These are phyloP conservation scores for Thamnophis elegans DNA, from an alignment of 2,797 vertebrate species.

Conservation along the genomic window DNA sequence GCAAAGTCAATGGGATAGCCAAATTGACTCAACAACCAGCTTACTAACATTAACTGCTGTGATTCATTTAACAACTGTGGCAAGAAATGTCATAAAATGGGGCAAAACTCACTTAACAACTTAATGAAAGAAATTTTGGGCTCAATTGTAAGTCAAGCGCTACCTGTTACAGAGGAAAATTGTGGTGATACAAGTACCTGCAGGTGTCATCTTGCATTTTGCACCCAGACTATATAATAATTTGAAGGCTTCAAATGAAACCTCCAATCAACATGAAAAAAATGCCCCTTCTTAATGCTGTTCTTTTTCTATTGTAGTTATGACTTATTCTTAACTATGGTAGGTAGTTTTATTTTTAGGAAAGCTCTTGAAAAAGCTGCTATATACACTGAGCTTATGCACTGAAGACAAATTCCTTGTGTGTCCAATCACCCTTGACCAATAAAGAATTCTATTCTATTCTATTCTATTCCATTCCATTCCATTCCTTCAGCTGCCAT, in stretches of 20 bases:
- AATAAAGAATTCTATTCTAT: neutral
- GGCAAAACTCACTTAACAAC: neutral
- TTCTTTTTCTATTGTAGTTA: neutral
- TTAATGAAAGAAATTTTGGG: neutral
- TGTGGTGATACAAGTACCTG: slow-evolving; percentile 24
- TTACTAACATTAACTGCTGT: neutral
- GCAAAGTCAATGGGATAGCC: neutral
- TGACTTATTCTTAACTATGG: slow-evolving; percentile 25
- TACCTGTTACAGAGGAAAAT: neutral
- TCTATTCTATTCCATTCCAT: too few relatives aligned
- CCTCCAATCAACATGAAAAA: slow-evolving; percentile 21
- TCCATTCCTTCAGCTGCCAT: neutral
- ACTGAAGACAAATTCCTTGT: neutral
- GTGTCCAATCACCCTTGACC: neutral
- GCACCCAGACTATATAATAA: neutral
- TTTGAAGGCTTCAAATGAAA: slow-evolving; percentile 9
- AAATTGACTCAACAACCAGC: neutral
- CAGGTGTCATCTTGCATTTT: slow-evolving; percentile 34
- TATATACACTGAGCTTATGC: neutral
- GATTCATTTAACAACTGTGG: neutral
- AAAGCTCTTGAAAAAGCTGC: neutral
- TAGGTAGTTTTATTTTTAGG: neutral
- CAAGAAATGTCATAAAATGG: neutral
- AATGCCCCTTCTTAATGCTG: neutral
- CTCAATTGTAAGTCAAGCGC: neutral